Evolutionary conservation across 2,113 vertebrate species (phyloP).

Genomic region (Fulmarus glacialis): DNA sequence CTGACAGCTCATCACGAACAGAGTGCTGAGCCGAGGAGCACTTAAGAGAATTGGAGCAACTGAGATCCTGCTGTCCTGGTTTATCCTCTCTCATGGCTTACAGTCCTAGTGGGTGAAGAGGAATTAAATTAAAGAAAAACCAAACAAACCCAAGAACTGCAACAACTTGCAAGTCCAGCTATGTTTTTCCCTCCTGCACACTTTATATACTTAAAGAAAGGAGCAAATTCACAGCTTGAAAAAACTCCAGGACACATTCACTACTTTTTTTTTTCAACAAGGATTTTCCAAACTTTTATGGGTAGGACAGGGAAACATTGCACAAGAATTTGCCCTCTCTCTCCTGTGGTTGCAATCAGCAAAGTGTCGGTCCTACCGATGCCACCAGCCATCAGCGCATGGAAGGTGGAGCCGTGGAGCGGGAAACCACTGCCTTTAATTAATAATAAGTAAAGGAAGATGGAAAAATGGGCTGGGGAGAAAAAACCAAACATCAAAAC

Average conservation of each 20-base stretch:
- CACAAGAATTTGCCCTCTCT: neutral
- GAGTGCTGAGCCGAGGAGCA: neutral
- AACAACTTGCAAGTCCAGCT: neutral
- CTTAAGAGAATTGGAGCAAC: neutral
- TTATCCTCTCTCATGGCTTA: neutral
- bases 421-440: neutral
- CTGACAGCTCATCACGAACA: neutral
- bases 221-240: neutral
- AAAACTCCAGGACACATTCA: neutral
- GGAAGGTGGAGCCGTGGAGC: neutral
- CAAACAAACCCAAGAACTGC: neutral
- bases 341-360: neutral
- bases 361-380: accelerated
- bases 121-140: neutral
- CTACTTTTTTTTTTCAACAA: neutral
- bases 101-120: neutral
- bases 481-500: neutral
- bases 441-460: neutral
- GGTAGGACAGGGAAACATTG: neutral
- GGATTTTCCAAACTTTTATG: neutral
- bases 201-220: neutral
- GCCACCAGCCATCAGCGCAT: neutral
- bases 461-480: neutral
- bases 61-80: neutral
- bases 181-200: accelerated